Evolutionary conservation across 2,797 vertebrate species (phyloP).

Genomic region (Coccyzus lansbergi): DNA sequence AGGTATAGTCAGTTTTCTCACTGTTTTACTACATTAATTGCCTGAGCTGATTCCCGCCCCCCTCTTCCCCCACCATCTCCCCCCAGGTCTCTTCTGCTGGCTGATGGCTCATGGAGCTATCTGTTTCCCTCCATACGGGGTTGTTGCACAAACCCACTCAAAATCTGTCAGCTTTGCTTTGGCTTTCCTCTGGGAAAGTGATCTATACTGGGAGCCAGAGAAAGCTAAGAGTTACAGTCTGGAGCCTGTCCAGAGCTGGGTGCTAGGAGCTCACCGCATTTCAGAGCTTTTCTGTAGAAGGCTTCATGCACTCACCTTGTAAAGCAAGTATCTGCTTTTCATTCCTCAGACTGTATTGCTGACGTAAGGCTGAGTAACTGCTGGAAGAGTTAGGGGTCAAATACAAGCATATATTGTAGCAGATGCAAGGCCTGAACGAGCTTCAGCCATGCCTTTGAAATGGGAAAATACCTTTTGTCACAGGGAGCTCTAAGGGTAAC

Average conservation of each 20-base stretch:
- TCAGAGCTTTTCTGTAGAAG: background rate
- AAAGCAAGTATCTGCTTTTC: background rate
- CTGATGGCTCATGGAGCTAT: background rate
- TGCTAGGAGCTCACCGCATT: background rate
- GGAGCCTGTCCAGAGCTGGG: background rate
- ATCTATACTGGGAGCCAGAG: background rate
- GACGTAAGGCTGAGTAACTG: background rate
- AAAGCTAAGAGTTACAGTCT: background rate
- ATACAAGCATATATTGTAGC: background rate
- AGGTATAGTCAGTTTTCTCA: background rate
- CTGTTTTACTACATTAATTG: background rate
- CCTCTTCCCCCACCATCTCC: no score
- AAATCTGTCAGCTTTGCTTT: background rate
- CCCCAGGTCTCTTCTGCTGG: background rate
- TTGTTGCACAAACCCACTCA: background rate
- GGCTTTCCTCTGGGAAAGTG: background rate
- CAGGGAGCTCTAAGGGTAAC: background rate
- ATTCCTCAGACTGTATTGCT: background rate
- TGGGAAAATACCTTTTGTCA: background rate
- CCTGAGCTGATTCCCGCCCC: background rate
- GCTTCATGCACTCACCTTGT: background rate
- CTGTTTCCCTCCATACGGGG: accelerated
- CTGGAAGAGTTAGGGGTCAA: background rate
- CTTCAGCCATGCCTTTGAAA: background rate
- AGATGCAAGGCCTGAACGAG: background rate